Conservation (phyloP, 2,113 vertebrate genomes). For the Ifrita kowaldi region DNA sequence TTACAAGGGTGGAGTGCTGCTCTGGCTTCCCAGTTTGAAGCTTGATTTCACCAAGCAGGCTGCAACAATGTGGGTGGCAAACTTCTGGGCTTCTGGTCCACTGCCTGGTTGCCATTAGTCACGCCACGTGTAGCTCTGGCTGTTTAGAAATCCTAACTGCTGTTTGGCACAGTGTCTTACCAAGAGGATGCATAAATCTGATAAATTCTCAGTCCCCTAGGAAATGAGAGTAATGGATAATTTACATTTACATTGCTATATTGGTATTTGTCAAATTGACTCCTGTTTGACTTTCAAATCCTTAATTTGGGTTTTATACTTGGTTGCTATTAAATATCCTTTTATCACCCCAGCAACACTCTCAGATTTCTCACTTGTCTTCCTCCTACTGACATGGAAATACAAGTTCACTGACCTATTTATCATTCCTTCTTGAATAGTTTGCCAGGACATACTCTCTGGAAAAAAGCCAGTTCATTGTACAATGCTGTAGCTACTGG, state of each 20-base stretch:
- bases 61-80: neutral
- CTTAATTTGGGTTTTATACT: slow-evolving; percentile 20
- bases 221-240: neutral
- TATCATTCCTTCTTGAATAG: neutral
- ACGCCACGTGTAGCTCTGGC: accelerated
- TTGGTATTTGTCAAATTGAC: slow-evolving; percentile 20
- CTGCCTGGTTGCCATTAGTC: neutral
- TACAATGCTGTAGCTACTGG: neutral
- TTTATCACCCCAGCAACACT: neutral
- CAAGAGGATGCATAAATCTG: slow-evolving; percentile 3
- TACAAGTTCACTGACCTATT: neutral
- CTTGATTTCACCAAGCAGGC: neutral
- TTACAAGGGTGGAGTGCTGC: neutral
- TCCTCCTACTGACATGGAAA: neutral
- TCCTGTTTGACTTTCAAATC: neutral
- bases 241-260: neutral
- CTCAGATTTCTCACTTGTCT: neutral
- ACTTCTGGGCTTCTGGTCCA: neutral
- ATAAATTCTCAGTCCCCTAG: neutral
- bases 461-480: neutral
- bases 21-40: neutral
- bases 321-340: neutral
- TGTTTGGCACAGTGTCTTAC: neutral
- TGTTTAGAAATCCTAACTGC: neutral
- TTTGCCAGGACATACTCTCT: neutral